Evolutionary conservation across 2,113 vertebrate genomes (phyloP).

Genomic region (Istiophorus platypterus): DNA sequence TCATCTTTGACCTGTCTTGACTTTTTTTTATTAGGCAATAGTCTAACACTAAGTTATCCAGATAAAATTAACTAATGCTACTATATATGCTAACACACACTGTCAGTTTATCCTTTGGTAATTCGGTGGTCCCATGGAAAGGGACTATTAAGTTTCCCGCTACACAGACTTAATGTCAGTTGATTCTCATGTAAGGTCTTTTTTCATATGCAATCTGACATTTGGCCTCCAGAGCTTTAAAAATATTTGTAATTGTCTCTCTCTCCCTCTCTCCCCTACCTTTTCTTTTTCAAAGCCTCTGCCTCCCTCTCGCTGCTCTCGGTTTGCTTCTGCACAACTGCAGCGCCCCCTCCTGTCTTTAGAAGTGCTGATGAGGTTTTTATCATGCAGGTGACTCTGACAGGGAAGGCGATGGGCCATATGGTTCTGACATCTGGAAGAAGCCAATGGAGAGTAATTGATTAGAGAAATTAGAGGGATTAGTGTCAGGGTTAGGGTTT

Average conservation of each 20-base stretch:
- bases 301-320: constrained; percentile 19
- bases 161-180: background rate
- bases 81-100: background rate
- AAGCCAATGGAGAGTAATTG: background rate
- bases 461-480: too few relatives aligned
- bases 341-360: constrained; percentile 30
- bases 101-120: background rate
- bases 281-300: constrained; percentile 24
- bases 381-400: constrained; percentile 21
- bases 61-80: background rate
- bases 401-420: constrained; percentile 37
- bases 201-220: background rate
- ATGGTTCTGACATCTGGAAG: constrained; percentile 70
- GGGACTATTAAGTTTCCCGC: too few relatives aligned
- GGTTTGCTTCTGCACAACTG: constrained; percentile 7
- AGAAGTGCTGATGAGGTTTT: background rate
- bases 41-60: background rate
- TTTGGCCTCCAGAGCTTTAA: background rate
- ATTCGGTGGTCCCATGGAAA: background rate
- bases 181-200: background rate
- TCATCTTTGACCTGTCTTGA: background rate
- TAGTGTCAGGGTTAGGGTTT: too few relatives aligned
- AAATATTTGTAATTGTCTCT: background rate
- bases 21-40: too few relatives aligned
- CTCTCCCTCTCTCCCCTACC: constrained; percentile 41